A percentile compares a stretch with the other conserved stretches of the same genome.
phyloP scores from a whole-genome alignment of 2,113 vertebrate genomes.

The Gambusia affinis region DNA sequence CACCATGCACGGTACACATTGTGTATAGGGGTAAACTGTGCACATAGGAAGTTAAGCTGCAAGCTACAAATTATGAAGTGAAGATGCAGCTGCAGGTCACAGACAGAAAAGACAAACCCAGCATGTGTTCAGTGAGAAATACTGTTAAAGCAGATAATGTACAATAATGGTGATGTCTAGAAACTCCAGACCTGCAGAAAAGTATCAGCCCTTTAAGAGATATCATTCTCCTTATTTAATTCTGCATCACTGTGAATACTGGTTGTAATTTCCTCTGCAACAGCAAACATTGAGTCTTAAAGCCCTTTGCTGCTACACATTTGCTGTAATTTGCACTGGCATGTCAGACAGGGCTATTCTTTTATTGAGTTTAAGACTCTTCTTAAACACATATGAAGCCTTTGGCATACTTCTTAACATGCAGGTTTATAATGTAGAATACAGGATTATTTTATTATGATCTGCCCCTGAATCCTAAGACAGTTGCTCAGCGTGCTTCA shows the following conservation, averaged over 20 bases:
- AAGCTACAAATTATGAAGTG: not conserved
- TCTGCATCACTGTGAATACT: not conserved
- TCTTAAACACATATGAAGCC: too few species aligned
- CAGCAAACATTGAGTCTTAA: not conserved
- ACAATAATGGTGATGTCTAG: too few species aligned
- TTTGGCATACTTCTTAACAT: too few species aligned
- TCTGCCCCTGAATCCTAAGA: too few species aligned
- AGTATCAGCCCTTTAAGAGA: not conserved
- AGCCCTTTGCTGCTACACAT: too few species aligned
- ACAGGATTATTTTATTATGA: too few species aligned
- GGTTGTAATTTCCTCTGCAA: not conserved
- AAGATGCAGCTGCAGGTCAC: not conserved
- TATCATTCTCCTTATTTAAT: not conserved
- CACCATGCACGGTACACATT: too few species aligned
- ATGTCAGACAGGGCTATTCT: too few species aligned
- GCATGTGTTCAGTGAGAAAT: not conserved
- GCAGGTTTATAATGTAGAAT: too few species aligned
- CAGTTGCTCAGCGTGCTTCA: too few species aligned
- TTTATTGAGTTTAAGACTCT: too few species aligned
- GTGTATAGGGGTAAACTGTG: not conserved
- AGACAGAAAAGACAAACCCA: not conserved
- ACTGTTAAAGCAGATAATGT: not conserved
- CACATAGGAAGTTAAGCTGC: not conserved
- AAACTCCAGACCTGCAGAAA: not conserved
- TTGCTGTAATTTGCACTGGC: too few species aligned